A percentile compares a stretch with the other conserved stretches of the same genome.
These are phyloP conservation scores for Ectobius pallidus DNA, from an alignment of 2,888 invertebrate species.

Conservation along the genomic window DNA sequence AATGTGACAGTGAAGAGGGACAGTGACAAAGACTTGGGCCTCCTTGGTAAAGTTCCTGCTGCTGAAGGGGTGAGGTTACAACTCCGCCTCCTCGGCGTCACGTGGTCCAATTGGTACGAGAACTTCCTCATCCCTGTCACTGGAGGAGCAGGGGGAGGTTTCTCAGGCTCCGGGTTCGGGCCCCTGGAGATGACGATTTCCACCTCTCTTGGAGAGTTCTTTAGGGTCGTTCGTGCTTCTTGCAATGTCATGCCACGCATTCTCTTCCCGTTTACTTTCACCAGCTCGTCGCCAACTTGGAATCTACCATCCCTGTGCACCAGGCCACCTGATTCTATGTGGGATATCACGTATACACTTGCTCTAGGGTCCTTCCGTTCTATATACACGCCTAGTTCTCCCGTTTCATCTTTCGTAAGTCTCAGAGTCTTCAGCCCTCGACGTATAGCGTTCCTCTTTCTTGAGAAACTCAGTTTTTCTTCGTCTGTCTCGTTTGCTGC, in stretches of 20 bases:
- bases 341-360: constrained; percentile 56
- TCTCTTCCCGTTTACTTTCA: constrained; percentile 85
- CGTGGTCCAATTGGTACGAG: constrained; percentile 49
- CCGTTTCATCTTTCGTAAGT: constrained; percentile 48
- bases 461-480: constrained; percentile 43
- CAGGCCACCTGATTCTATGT: constrained; percentile 58
- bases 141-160: constrained; percentile 2
- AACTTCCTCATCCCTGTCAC: constrained; percentile 58
- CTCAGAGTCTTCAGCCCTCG: constrained; percentile 47
- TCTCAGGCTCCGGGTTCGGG: not conserved
- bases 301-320: constrained; percentile 74
- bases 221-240: constrained; percentile 59
- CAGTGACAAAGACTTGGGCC: constrained; percentile 52
- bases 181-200: constrained; percentile 54
- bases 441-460: constrained; percentile 40
- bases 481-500: constrained; percentile 40
- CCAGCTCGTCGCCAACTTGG: constrained; percentile 85
- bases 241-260: constrained; percentile 73
- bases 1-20: constrained; percentile 63
- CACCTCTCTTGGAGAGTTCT: constrained; percentile 54
- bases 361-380: constrained; percentile 48
- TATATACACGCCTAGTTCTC: constrained; percentile 50
- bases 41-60: constrained; percentile 47
- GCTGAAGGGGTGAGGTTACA: constrained; percentile 39
- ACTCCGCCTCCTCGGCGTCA: constrained; percentile 35